Conservation (phyloP, 1,140 invertebrate species). For the Sipha flava region DNA sequence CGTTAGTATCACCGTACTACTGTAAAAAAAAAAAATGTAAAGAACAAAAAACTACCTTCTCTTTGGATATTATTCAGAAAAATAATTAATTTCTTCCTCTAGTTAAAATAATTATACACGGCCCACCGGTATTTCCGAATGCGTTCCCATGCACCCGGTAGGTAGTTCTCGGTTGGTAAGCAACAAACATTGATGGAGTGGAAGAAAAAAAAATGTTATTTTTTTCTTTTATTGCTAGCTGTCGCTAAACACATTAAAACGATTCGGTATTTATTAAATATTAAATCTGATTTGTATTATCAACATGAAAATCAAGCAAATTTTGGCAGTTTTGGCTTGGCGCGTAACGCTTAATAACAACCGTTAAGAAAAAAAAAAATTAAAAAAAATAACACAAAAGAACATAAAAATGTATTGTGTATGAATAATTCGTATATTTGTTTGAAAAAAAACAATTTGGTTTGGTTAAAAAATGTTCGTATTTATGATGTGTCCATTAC, state of each 20-base stretch:
- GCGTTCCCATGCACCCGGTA: neutral
- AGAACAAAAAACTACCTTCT: constrained; percentile 15
- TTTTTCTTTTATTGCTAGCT: neutral
- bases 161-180: constrained; percentile 7
- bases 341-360: neutral
- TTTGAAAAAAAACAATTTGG: no score
- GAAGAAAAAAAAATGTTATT: neutral
- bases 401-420: no score
- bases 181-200: neutral
- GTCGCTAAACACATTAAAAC: neutral
- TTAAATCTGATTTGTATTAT: neutral
- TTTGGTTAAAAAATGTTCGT: no score
- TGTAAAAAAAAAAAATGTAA: neutral
- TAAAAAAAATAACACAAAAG: no score
- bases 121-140: constrained; percentile 17
- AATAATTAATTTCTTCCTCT: constrained; percentile 32
- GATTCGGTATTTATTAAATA: neutral
- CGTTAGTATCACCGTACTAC: neutral
- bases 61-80: constrained; percentile 27
- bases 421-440: no score
- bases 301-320: neutral
- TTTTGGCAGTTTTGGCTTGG: neutral
- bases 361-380: no score
- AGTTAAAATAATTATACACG: constrained; percentile 33
- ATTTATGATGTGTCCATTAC: no score